Conservation (phyloP, 23 tunicate genomes). For the Styela plicata region DNA sequence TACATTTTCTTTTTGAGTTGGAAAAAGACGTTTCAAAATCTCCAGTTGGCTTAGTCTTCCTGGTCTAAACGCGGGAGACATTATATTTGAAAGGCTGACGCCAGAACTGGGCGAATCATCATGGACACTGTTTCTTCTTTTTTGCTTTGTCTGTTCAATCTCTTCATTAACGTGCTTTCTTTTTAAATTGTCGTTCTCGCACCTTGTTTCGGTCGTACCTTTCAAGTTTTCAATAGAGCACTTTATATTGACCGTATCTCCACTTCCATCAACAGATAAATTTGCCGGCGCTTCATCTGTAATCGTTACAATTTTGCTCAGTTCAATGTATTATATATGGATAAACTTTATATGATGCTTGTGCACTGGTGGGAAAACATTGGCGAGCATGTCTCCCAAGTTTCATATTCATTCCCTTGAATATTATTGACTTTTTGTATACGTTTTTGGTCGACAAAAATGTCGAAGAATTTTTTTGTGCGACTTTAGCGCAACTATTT, state of each 20-base stretch:
- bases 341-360: too few species aligned
- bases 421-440: too few species aligned
- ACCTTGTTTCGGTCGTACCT: too few species aligned
- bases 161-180: not conserved
- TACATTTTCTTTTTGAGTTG: constrained; percentile 47
- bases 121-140: constrained; percentile 4
- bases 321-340: too few species aligned
- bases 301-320: too few species aligned
- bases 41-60: constrained; percentile 64
- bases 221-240: too few species aligned
- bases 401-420: too few species aligned
- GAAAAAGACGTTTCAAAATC: constrained; percentile 80
- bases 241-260: not conserved
- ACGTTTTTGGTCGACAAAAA: too few species aligned
- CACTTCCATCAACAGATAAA: not conserved
- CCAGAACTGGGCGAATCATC: not conserved
- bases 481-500: too few species aligned
- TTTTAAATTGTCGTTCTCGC: not conserved
- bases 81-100: constrained; percentile 29
- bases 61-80: constrained; percentile 67
- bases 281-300: not conserved
- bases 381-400: too few species aligned
- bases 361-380: too few species aligned
- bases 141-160: not conserved
- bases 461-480: too few species aligned